Conservation (phyloP, 2,888 invertebrate species). For the Dexiosoma caninum region DNA sequence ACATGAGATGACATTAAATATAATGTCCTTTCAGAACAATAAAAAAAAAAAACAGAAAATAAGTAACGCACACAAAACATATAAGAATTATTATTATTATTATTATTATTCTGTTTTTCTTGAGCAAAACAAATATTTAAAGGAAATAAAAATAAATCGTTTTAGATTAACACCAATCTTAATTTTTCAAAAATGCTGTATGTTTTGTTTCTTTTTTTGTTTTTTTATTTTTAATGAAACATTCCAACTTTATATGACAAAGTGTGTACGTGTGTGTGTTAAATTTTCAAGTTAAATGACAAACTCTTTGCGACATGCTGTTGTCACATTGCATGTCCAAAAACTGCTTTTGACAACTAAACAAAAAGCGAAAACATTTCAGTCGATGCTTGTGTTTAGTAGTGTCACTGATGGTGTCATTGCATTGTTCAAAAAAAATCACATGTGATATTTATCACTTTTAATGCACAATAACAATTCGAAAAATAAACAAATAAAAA, state of each 20-base stretch:
- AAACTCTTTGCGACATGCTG: constrained; percentile 56
- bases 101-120: too few species aligned
- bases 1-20: constrained; percentile 51
- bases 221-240: too few species aligned
- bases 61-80: constrained; percentile 2
- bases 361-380: constrained; percentile 50
- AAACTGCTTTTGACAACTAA: constrained; percentile 42
- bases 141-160: constrained; percentile 44
- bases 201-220: too few species aligned
- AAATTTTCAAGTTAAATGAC: constrained; percentile 50
- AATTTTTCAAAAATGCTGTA: constrained; percentile 23
- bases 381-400: constrained; percentile 49
- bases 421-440: constrained; percentile 31
- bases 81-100: constrained; percentile 40
- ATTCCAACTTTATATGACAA: background rate
- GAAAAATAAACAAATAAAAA: constrained; percentile 12
- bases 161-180: constrained; percentile 27
- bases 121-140: constrained; percentile 32
- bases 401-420: constrained; percentile 61
- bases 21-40: constrained; percentile 27
- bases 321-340: constrained; percentile 59
- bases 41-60: background rate
- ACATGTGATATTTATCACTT: constrained; percentile 50
- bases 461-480: constrained; percentile 33
- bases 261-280: background rate